Conservation (phyloP, 1,140 invertebrate genomes). For the Achroia grisella region DNA sequence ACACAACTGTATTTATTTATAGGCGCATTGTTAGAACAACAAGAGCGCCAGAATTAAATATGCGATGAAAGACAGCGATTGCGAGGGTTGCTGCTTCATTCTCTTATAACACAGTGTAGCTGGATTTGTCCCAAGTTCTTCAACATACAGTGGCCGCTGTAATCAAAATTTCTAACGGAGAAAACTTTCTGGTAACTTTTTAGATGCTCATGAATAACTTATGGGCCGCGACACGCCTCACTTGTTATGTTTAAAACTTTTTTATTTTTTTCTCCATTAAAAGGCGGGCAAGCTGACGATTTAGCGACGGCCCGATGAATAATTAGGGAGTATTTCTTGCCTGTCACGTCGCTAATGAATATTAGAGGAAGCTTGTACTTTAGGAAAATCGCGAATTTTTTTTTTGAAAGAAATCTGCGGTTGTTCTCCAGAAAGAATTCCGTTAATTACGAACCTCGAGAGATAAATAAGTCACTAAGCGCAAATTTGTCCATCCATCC, state of each 20-base stretch:
- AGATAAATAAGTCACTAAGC: constrained; percentile 60
- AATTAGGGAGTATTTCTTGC: constrained; percentile 65
- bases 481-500: constrained; percentile 54
- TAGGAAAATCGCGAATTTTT: constrained; percentile 17
- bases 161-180: constrained; percentile 41
- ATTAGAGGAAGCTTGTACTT: constrained; percentile 33
- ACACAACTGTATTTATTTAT: no score
- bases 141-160: constrained; percentile 15
- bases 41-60: no score
- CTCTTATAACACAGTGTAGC: no score
- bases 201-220: constrained; percentile 50
- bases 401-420: constrained; percentile 37
- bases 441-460: constrained; percentile 48
- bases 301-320: constrained; percentile 61
- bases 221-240: constrained; percentile 39
- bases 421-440: constrained; percentile 32
- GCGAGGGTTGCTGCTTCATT: no score
- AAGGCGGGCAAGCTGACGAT: constrained; percentile 47
- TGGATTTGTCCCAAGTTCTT: neutral
- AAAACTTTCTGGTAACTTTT: constrained; percentile 30
- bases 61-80: no score
- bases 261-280: constrained; percentile 63
- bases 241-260: constrained; percentile 58
- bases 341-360: constrained; percentile 67
- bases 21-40: no score